A percentile compares a stretch with the other conserved stretches of the same genome.
phyloP scores from a whole-genome alignment of 2,888 invertebrate genomes.

The Drosophila kambysellisi region DNA sequence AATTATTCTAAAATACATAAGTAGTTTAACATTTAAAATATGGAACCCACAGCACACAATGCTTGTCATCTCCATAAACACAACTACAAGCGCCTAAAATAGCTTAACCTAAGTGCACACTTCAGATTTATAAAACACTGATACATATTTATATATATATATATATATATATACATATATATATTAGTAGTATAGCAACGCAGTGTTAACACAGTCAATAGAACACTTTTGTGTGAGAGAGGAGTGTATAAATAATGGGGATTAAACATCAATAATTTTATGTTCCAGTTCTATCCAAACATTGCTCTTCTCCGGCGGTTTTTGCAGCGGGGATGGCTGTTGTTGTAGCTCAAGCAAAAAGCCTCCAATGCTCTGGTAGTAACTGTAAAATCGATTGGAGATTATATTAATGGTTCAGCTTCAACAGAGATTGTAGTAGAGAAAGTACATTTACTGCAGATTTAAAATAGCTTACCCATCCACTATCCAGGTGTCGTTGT shows the following conservation, averaged over 20 bases:
- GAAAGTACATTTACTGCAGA: background rate
- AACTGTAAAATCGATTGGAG: conserved; percentile 66
- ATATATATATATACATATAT: conserved; percentile 20
- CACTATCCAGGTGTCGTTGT: conserved; percentile 97
- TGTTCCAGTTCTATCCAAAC: conserved; percentile 83
- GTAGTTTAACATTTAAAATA: conserved; percentile 61
- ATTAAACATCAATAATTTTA: conserved; percentile 75
- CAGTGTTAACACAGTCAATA: conserved; percentile 77
- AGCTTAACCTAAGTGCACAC: conserved; percentile 46
- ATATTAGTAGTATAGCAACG: conserved; percentile 52
- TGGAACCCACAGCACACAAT: conserved; percentile 35
- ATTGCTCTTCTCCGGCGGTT: conserved; percentile 84
- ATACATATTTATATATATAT: conserved; percentile 21
- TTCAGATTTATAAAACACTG: conserved; percentile 42
- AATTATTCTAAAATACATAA: conserved; percentile 50
- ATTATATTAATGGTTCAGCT: background rate
- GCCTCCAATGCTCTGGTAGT: conserved; percentile 83
- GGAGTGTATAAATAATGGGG: conserved; percentile 12
- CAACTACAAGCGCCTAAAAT: conserved; percentile 47
- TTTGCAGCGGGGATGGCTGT: conserved; percentile 82
- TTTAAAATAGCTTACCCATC: conserved; percentile 88
- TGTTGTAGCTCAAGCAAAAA: conserved; percentile 83
- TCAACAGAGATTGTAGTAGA: background rate
- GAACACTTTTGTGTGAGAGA: conserved; percentile 62
- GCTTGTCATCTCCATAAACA: conserved; percentile 27